phyloP scores from a whole-genome alignment of 2,888 invertebrate species.

The Drosophila eohydei region DNA sequence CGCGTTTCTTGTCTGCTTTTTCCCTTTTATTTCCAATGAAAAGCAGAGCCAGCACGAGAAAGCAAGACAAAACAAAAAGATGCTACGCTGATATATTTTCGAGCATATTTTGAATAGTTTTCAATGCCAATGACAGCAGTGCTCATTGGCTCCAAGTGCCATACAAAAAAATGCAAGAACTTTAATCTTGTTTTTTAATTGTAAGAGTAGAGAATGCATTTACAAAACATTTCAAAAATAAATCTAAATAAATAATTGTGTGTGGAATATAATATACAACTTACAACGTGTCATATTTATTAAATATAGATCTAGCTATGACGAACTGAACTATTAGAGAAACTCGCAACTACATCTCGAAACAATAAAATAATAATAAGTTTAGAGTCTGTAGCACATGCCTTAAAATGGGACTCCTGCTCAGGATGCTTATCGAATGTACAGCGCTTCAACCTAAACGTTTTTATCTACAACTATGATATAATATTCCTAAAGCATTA shows the following conservation, averaged over 20 bases:
- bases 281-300: too few species aligned
- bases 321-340: too few species aligned
- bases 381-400: too few species aligned
- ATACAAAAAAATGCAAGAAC: conserved; percentile 22
- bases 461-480: too few species aligned
- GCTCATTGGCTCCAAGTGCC: conserved; percentile 8
- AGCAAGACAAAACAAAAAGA: conserved; percentile 61
- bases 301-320: too few species aligned
- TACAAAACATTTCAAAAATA: not conserved
- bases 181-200: conserved; percentile 5
- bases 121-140: conserved; percentile 66
- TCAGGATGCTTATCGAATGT: too few species aligned
- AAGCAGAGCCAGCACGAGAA: conserved; percentile 41
- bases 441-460: too few species aligned
- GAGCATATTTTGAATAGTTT: conserved; percentile 72
- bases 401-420: too few species aligned
- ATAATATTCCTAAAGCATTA: too few species aligned
- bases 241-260: not conserved
- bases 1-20: conserved; percentile 39
- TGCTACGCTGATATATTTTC: conserved; percentile 57
- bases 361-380: too few species aligned
- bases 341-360: too few species aligned
- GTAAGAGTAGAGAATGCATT: not conserved
- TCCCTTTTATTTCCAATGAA: conserved; percentile 61
- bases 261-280: too few species aligned